These are phyloP conservation scores for Drosophila serrata DNA, from an alignment of 1,140 invertebrate species.

Conservation along the genomic window DNA sequence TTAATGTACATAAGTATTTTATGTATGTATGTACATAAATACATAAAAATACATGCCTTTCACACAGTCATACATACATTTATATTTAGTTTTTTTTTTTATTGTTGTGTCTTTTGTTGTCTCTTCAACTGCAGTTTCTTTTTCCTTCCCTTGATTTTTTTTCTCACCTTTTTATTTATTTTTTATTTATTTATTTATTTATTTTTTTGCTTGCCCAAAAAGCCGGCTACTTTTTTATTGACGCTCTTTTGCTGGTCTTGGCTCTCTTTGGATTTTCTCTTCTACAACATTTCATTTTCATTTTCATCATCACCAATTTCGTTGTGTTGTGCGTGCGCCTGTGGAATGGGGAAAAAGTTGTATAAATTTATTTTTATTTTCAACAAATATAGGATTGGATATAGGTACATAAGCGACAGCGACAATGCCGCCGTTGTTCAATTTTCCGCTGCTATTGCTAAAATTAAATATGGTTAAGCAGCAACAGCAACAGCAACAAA, in stretches of 20 bases:
- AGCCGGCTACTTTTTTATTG: constrained; percentile 54
- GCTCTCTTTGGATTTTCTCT: constrained; percentile 28
- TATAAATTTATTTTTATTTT: constrained; percentile 69
- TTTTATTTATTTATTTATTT: neutral
- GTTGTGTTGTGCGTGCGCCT: constrained; percentile 34
- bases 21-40: neutral
- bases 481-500: constrained; percentile 11
- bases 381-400: constrained; percentile 57
- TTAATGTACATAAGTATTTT: constrained; percentile 1
- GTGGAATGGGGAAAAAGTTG: constrained; percentile 67
- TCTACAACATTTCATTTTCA: constrained; percentile 4
- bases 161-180: neutral
- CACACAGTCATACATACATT: constrained; percentile 1
- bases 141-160: constrained; percentile 10
- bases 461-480: constrained; percentile 71
- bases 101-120: constrained; percentile 27
- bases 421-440: constrained; percentile 68
- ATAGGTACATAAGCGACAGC: constrained; percentile 28
- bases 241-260: constrained; percentile 14
- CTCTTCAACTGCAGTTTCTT: constrained; percentile 22
- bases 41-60: neutral
- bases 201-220: constrained; percentile 37
- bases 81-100: constrained; percentile 34
- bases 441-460: constrained; percentile 71
- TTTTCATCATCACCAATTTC: constrained; percentile 12